Evolutionary conservation across 2,888 invertebrate species (phyloP).

Genomic region (Parnassius mnemosyne): DNA sequence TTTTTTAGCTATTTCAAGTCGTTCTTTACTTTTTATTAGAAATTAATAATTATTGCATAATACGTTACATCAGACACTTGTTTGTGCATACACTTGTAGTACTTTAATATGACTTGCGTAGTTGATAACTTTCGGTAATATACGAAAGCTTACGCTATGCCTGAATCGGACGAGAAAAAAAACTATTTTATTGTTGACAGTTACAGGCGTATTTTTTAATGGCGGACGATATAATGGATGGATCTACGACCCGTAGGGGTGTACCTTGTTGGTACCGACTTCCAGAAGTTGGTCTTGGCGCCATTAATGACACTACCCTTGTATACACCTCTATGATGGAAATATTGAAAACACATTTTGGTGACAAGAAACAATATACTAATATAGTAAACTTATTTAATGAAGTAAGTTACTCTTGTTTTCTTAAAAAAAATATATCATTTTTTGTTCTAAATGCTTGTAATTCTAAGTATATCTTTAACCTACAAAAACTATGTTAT

Average conservation of each 20-base stretch:
- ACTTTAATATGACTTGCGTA: no score
- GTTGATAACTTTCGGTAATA: no score
- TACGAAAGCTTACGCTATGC: no score
- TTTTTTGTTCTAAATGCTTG: no score
- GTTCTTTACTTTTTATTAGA: no score
- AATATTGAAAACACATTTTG: conserved; percentile 86
- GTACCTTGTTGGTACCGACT: conserved; percentile 92
- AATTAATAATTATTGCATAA: no score
- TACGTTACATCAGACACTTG: no score
- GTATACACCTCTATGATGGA: conserved; percentile 86
- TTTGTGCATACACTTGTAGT: no score
- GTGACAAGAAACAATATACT: conserved; percentile 84
- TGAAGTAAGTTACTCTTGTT: conserved; percentile 73
- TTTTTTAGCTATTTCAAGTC: no score
- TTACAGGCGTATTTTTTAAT: conserved; percentile 91
- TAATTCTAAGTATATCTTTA: background rate
- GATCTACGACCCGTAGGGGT: conserved; percentile 88
- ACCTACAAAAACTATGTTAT: no score
- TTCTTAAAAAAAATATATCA: no score
- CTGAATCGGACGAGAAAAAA: no score
- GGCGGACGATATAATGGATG: conserved; percentile 95
- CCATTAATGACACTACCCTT: conserved; percentile 91
- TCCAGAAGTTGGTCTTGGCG: conserved; percentile 83
- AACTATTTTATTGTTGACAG: conserved; percentile 63
- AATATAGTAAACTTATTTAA: conserved; percentile 88